Evolutionary conservation across 2,888 invertebrate genomes (phyloP).

Genomic region (Dermolepida albohirtum): DNA sequence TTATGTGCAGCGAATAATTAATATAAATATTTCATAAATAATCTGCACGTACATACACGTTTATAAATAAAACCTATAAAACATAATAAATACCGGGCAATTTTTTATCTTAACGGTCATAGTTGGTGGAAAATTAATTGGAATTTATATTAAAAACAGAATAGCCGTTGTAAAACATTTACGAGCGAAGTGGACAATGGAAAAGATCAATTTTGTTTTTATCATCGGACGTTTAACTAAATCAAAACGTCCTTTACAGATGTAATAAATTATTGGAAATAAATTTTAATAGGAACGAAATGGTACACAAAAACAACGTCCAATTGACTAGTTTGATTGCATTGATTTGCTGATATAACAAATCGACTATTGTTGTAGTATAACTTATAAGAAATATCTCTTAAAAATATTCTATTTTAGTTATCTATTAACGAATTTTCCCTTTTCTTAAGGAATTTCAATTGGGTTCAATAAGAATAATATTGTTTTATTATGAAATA

Average conservation of each 20-base stretch:
- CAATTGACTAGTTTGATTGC: no score
- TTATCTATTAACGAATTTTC: no score
- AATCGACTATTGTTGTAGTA: no score
- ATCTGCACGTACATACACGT: no score
- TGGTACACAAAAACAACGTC: no score
- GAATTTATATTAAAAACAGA: conserved; percentile 44
- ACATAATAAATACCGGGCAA: conserved; percentile 6
- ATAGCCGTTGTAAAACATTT: conserved; percentile 49
- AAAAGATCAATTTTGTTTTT: conserved; percentile 48
- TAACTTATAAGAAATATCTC: no score
- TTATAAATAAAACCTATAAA: conserved; percentile 7
- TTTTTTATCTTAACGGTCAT: conserved; percentile 39
- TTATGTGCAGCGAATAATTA: no score
- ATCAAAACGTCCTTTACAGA: conserved; percentile 52
- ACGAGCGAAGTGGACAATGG: conserved; percentile 41
- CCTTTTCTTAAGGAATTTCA: no score
- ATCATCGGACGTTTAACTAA: conserved; percentile 42
- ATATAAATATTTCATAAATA: conserved; percentile 7
- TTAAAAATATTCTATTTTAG: no score
- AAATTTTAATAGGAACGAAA: conserved; percentile 47
- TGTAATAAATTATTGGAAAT: conserved; percentile 51
- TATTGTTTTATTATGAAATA: no score
- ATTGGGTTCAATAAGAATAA: no score
- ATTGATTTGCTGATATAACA: no score
- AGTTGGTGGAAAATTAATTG: conserved; percentile 37